Evolutionary conservation across 2,888 invertebrate genomes (phyloP).

Genomic region (Archaeoteleia sp.): DNA sequence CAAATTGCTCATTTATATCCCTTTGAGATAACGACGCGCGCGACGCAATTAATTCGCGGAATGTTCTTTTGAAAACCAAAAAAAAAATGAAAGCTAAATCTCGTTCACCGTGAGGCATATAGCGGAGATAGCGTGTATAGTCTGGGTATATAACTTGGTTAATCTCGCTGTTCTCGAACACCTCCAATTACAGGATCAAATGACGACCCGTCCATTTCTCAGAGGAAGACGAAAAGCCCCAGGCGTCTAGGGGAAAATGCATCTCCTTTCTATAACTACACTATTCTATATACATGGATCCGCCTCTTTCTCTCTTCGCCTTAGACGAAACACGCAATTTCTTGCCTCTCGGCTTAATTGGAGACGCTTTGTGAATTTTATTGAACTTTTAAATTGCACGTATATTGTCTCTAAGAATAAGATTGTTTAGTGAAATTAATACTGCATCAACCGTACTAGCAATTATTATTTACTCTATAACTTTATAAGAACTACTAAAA

Average conservation of each 20-base stretch:
- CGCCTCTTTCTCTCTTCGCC: conserved; percentile 19
- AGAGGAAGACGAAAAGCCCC: conserved; percentile 43
- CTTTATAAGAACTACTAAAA: too few relatives aligned
- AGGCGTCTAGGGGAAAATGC: conserved; percentile 30
- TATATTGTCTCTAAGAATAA: neutral
- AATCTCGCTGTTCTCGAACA: conserved; percentile 57
- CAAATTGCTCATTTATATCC: conserved; percentile 5
- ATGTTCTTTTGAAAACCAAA: conserved; percentile 10
- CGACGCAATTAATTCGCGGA: conserved; percentile 16
- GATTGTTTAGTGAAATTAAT: too few relatives aligned
- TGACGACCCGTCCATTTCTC: conserved; percentile 57
- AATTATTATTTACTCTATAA: too few relatives aligned
- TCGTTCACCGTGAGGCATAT: conserved; percentile 23
- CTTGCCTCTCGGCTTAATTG: conserved; percentile 46
- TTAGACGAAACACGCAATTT: conserved; percentile 43
- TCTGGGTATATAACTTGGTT: conserved; percentile 47
- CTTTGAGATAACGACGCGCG: conserved; percentile 5
- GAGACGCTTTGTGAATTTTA: conserved; percentile 50
- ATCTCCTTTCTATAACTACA: conserved; percentile 38
- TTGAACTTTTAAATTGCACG: conserved; percentile 29
- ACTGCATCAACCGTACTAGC: too few relatives aligned
- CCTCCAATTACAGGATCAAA: conserved; percentile 68
- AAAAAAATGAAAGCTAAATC: conserved; percentile 18
- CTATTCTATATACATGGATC: conserved; percentile 7
- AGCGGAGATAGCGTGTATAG: conserved; percentile 35